Evolutionary conservation across 2,888 invertebrate species (phyloP), one percentile per base, ranked within the genome.

Genomic region (Agrochola macilenta): DNA sequence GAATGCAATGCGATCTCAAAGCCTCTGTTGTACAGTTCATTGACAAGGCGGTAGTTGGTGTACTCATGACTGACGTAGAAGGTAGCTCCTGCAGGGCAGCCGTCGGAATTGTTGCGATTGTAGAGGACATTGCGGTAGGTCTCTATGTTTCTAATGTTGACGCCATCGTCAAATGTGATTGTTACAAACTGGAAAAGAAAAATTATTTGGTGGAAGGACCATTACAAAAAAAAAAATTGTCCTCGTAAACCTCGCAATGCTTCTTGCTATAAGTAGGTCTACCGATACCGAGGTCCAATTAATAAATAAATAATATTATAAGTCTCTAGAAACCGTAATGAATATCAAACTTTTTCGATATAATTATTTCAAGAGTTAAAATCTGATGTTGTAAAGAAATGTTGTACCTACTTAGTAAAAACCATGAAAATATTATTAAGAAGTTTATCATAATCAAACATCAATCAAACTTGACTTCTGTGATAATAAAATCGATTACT

Each of bases 1-100:
- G 98, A 98, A 91, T 98, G 98, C 1, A 98, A 94, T 0, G 97
- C 98, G 3, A 98, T 97, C 93, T 98, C 98, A 82, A 97, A 97
- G 0, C 98, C 96, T 2, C 81, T 79, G 78, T 94, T 95, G 89
- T 97, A 97, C 1, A 98, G 94, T 72, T 97, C 96, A 88, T 98
- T 97, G 5, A 98, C 96, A 26, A 96, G 87, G 9, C 95, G 92
- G 89, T 98, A 98, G 92, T 98, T 97, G 0, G 98, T 98, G 91
- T 98, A 98, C 83, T 98, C 97, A 88, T 98, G 98, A 57, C 97
- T 97, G 54, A 98, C 96, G 91, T 97, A 98, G 93, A 98, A 98
- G 0, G 98, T 98, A 60, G 97, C 97, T 0, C 97, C 96, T 1
- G 97, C 97, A 0, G 96, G 96, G 79, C 97, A 98, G 1, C 97